Evolutionary conservation across 1,140 invertebrate species (phyloP).

Genomic region (Episyrphus balteatus): DNA sequence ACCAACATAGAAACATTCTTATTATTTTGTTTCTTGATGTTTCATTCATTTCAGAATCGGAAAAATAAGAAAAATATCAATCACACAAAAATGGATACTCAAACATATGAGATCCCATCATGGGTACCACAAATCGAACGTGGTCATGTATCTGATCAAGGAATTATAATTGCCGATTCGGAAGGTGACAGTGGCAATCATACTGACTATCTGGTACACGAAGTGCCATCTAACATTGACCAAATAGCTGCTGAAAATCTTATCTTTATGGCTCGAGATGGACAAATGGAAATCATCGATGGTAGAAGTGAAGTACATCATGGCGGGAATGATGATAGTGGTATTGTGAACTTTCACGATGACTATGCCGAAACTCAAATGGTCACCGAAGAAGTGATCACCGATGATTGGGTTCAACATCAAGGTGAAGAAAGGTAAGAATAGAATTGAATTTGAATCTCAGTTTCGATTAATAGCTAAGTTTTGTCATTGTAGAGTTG

Average conservation of each 20-base stretch:
- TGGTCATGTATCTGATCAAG: too few relatives aligned
- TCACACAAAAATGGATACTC: neutral
- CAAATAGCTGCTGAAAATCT: constrained; percentile 51
- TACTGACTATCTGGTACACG: constrained; percentile 5
- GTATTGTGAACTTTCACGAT: constrained; percentile 43
- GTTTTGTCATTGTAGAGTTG: constrained; percentile 38
- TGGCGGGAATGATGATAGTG: constrained; percentile 39
- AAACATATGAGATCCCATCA: too few relatives aligned
- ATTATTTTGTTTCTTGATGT: too few relatives aligned
- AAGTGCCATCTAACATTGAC: constrained; percentile 31
- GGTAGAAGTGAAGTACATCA: constrained; percentile 22
- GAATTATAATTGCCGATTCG: neutral
- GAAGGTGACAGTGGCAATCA: neutral
- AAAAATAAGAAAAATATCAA: neutral
- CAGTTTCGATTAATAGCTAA: neutral
- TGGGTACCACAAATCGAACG: too few relatives aligned
- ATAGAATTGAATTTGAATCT: neutral
- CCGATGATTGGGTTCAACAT: constrained; percentile 61
- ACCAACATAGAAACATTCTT: too few relatives aligned
- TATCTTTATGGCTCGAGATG: constrained; percentile 46
- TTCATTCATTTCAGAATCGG: too few relatives aligned
- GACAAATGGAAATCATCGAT: constrained; percentile 24
- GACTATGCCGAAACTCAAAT: constrained; percentile 18
- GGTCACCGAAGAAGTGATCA: constrained; percentile 65
- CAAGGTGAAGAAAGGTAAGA: constrained; percentile 56